phyloP scores from a whole-genome alignment of 2,888 invertebrate species.

The Nomada hirtipes region DNA sequence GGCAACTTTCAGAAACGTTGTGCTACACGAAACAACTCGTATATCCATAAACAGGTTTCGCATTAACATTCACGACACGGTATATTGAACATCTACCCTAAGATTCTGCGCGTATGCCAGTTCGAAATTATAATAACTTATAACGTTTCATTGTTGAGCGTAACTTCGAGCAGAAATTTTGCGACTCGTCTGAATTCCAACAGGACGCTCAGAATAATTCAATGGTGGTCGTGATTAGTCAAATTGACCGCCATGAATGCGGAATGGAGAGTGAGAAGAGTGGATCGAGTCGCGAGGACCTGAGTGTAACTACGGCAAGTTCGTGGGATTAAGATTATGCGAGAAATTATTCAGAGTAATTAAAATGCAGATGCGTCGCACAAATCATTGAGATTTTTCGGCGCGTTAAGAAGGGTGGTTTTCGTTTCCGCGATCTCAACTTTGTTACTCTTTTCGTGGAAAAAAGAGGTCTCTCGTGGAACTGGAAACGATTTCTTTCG shows the following conservation, averaged over 20 bases:
- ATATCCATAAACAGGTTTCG: background rate
- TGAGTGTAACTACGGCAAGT: slow-evolving; percentile 57
- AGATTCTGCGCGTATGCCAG: background rate
- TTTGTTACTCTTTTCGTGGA: slow-evolving; percentile 38
- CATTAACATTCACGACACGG: background rate
- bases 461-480: slow-evolving; percentile 47
- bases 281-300: slow-evolving; percentile 42
- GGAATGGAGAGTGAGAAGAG: slow-evolving; percentile 34
- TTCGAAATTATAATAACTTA: background rate
- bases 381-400: slow-evolving; percentile 83
- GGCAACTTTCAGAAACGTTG: too few relatives aligned
- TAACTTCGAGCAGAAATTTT: background rate
- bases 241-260: slow-evolving; percentile 46
- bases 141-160: background rate
- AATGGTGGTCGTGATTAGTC: slow-evolving; percentile 42
- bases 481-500: slow-evolving; percentile 68
- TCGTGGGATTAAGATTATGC: slow-evolving; percentile 78
- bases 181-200: slow-evolving; percentile 26
- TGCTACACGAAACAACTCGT: background rate
- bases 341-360: slow-evolving; percentile 82
- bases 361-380: slow-evolving; percentile 84
- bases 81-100: background rate
- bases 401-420: slow-evolving; percentile 59
- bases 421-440: slow-evolving; percentile 31
- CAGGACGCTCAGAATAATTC: slow-evolving; percentile 38